These are phyloP conservation scores for Paracentrotus lividus DNA, from an alignment of 53 echinoderm and acorn worm genomes.

Conservation along the genomic window DNA sequence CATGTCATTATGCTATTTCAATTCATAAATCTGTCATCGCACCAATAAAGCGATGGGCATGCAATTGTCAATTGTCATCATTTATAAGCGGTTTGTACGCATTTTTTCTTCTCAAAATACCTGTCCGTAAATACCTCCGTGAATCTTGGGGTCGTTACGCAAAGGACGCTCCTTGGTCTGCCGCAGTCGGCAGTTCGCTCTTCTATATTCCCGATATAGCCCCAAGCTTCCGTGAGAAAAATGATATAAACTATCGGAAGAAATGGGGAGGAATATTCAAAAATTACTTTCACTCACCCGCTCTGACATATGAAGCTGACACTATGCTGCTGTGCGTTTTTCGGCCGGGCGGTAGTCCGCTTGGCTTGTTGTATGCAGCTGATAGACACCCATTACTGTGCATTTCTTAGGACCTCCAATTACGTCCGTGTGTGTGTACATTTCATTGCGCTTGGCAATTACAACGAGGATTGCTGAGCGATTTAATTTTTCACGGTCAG, in stretches of 20 bases:
- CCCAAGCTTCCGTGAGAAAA: slow-evolving; percentile 92
- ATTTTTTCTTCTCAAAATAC: slow-evolving; percentile 53
- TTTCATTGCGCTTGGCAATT: slow-evolving; percentile 23
- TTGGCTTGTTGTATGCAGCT: too few relatives aligned
- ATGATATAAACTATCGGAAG: slow-evolving; percentile 41
- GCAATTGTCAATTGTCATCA: too few relatives aligned
- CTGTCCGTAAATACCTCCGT: slow-evolving; percentile 99
- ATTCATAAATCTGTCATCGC: too few relatives aligned
- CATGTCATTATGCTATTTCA: too few relatives aligned
- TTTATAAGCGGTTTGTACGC: too few relatives aligned
- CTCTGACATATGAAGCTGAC: neutral
- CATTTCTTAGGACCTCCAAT: too few relatives aligned
- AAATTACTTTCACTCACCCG: neutral
- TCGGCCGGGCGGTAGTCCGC: neutral
- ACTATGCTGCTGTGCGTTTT: neutral
- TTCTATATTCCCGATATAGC: slow-evolving; percentile 98
- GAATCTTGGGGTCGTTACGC: slow-evolving; percentile 97
- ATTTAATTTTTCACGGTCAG: slow-evolving; percentile 29
- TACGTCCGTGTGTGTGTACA: neutral
- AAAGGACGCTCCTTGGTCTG: slow-evolving; percentile 98
- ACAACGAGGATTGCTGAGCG: neutral
- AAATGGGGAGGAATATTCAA: neutral
- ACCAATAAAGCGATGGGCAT: too few relatives aligned
- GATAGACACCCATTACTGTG: too few relatives aligned
- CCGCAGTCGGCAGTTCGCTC: slow-evolving; percentile 99